These are phyloP conservation scores for Nymphalis polychloros DNA, from an alignment of 2,888 invertebrate genomes.

Conservation along the genomic window DNA sequence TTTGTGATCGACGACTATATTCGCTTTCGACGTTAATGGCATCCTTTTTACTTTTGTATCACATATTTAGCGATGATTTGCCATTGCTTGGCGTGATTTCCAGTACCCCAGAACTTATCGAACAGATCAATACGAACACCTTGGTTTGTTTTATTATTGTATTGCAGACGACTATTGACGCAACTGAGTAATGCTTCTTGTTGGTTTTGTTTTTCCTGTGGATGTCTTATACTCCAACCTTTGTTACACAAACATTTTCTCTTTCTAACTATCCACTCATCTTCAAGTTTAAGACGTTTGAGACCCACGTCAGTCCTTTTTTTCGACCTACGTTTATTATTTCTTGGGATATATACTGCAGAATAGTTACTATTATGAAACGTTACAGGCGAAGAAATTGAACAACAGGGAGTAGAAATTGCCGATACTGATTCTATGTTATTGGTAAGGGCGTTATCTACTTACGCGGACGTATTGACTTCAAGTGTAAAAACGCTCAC, in stretches of 20 bases:
- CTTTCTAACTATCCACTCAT: not conserved
- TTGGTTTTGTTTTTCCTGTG: too few species aligned
- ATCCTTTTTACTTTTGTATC: too few species aligned
- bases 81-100: slow-evolving; percentile 11
- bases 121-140: not conserved
- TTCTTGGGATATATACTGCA: not conserved
- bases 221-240: not conserved
- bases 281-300: not conserved
- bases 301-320: not conserved
- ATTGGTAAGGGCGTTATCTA: not conserved
- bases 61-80: slow-evolving; percentile 19
- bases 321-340: not conserved
- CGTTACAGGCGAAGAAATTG: slow-evolving; percentile 1
- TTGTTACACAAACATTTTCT: slow-evolving; percentile 5
- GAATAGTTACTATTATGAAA: not conserved
- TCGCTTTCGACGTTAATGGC: slow-evolving; percentile 6
- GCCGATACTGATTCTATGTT: not conserved
- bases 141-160: not conserved
- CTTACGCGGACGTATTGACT: not conserved
- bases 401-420: not conserved
- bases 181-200: slow-evolving; percentile 15
- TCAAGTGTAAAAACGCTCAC: not conserved
- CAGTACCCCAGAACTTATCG: slow-evolving; percentile 17
- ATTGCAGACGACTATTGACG: slow-evolving; percentile 1
- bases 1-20: slow-evolving; percentile 8